Base-by-base conservation (phyloP, 2,888 invertebrate species). In the Drosophila rubida region DNA sequence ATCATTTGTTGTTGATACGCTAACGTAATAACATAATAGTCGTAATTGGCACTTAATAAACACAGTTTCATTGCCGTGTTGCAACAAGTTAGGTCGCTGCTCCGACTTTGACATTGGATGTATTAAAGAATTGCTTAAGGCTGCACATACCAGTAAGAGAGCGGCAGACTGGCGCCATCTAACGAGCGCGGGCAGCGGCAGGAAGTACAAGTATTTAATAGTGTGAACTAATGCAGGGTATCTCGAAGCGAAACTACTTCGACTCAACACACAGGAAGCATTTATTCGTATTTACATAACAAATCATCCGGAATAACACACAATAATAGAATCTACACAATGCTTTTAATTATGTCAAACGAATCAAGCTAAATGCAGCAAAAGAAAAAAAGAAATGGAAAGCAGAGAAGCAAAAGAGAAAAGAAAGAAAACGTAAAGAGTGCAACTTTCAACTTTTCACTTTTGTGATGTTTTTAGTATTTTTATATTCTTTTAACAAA, bases 401-500 rank as follows among this genome's bases (percentile, higher is more conserved):
- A 41, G 58, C 42, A 22, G 16, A 50, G 6, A 8, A 46, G 25
- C 16, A 30, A 23, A 8, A 25, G 8, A 2, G 5, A 19, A 16
- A 44, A 13, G 35, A 27, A 60, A 13, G 35, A 25, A 39, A 35
- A 53, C 35, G 35, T 13, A 37, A 37, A 37, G 35, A 37, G 7
- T 37, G 35, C 25, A 30, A 30, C 39, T 44, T 65, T 68, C 49
- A 58, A 61, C 67, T 71, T 75, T 75, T 76, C 69, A 73, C 57
- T 72, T 64, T 68, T 64, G 32, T 64, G 49, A 60, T 69, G 44
- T 75, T 61, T 55, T 63, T 68, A 60, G 59, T 63, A 64, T 62
- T 75, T 75, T 69, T 75, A 78, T 62, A 65, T 75, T 76, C 57
- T 75, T 79, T 75, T 55, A 65, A 64, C 64, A 71, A 76, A 78